Evolutionary conservation across 2,797 vertebrate genomes (phyloP).

Genomic region (Rhinichthys osculus): DNA sequence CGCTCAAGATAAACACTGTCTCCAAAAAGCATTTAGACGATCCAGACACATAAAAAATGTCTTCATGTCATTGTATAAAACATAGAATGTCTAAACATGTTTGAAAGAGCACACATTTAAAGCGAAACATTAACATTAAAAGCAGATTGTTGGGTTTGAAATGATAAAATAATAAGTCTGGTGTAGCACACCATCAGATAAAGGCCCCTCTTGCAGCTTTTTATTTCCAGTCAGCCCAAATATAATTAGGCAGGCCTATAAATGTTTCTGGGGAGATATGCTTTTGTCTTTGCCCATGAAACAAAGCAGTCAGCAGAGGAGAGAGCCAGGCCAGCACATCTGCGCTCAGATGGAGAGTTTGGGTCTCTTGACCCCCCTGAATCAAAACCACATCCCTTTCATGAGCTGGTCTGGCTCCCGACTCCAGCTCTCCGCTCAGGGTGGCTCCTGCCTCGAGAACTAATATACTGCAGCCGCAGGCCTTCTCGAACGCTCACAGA

Average conservation of each 20-base stretch:
- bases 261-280: conserved; percentile 30
- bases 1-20: neutral
- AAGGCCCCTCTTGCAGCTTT: conserved; percentile 40
- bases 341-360: conserved; percentile 43
- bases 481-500: conserved; percentile 1
- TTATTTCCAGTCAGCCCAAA: conserved; percentile 32
- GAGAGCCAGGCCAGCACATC: conserved; percentile 40
- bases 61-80: neutral
- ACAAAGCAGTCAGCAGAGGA: conserved; percentile 35
- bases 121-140: neutral
- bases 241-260: conserved; percentile 46
- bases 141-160: no score
- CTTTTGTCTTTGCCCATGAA: conserved; percentile 48
- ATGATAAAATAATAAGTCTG: neutral
- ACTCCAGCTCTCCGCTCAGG: neutral
- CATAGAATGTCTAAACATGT: neutral
- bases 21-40: neutral
- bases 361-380: conserved; percentile 20
- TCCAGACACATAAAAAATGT: neutral
- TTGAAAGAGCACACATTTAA: neutral
- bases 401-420: neutral
- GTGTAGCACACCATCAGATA: no score
- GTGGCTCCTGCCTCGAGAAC: neutral
- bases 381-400: conserved; percentile 40
- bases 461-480: conserved; percentile 24